Evolutionary conservation across 2,113 vertebrate species (phyloP).

Genomic region (Bostrychus sinensis): DNA sequence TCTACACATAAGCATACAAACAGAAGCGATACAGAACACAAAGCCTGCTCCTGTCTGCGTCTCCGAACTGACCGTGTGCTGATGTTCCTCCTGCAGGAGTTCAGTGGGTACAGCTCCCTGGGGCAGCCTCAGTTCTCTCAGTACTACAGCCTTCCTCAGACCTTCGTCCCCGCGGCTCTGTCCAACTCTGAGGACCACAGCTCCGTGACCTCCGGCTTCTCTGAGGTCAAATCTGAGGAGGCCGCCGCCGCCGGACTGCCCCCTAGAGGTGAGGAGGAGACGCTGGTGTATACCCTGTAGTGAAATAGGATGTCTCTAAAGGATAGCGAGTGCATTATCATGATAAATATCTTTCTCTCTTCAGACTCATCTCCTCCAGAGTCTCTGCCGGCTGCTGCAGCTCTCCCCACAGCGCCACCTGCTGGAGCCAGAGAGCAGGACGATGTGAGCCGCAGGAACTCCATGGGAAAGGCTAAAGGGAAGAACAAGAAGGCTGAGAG

Average conservation of each 20-base stretch:
- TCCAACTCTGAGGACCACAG: slow-evolving; percentile 77
- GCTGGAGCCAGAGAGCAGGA: slow-evolving; percentile 87
- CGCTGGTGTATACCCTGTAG: background rate
- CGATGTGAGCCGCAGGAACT: slow-evolving; percentile 87
- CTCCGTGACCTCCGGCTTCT: slow-evolving; percentile 74
- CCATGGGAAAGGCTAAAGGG: slow-evolving; percentile 89
- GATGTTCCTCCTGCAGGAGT: slow-evolving; percentile 80
- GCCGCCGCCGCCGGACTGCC: slow-evolving; percentile 72
- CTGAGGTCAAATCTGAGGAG: slow-evolving; percentile 80
- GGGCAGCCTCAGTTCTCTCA: slow-evolving; percentile 91
- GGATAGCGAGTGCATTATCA: too few species aligned
- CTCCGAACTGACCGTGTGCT: background rate
- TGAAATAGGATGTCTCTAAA: too few species aligned
- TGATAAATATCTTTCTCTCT: too few species aligned
- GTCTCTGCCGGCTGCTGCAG: slow-evolving; percentile 70
- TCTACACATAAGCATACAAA: too few species aligned
- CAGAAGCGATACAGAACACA: too few species aligned
- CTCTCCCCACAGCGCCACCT: slow-evolving; percentile 61
- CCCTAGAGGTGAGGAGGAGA: slow-evolving; percentile 62
- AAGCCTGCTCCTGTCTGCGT: too few species aligned
- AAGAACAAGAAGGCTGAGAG: slow-evolving; percentile 90
- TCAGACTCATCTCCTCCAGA: slow-evolving; percentile 73
- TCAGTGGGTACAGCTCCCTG: slow-evolving; percentile 89
- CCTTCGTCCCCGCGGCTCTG: slow-evolving; percentile 83
- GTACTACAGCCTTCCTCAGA: slow-evolving; percentile 88